These are phyloP conservation scores for Latrodectus elegans DNA, from an alignment of 2,888 invertebrate species.

Conservation along the genomic window DNA sequence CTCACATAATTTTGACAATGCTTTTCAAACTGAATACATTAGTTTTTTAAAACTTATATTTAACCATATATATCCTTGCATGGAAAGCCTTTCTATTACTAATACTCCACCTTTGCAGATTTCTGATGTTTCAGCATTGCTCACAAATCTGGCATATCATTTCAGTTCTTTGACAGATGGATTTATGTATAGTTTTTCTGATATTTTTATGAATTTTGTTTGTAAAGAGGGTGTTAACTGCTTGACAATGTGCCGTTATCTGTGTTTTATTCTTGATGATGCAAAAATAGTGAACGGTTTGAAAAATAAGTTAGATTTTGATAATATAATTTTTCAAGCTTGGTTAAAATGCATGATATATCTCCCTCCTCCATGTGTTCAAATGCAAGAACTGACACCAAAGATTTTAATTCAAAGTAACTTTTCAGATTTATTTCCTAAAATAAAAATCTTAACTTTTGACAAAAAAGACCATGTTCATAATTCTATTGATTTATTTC, in stretches of 20 bases:
- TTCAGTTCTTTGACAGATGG: neutral
- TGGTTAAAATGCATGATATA: slow-evolving; percentile 45
- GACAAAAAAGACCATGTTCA: slow-evolving; percentile 2
- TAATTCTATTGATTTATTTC: slow-evolving; percentile 27
- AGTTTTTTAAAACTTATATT: slow-evolving; percentile 28
- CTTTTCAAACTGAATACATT: neutral
- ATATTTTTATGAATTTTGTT: slow-evolving; percentile 38
- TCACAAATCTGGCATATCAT: slow-evolving; percentile 25
- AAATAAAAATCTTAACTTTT: slow-evolving; percentile 19
- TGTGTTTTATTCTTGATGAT: slow-evolving; percentile 47
- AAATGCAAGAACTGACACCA: slow-evolving; percentile 35
- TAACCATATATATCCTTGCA: slow-evolving; percentile 40
- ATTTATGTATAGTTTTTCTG: slow-evolving; percentile 2
- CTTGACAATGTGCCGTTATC: slow-evolving; percentile 30
- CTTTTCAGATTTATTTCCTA: slow-evolving; percentile 19
- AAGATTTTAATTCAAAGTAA: slow-evolving; percentile 28
- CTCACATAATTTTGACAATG: slow-evolving; percentile 1
- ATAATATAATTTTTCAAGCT: slow-evolving; percentile 20
- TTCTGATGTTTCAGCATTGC: slow-evolving; percentile 35
- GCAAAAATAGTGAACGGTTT: slow-evolving; percentile 7
- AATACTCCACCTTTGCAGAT: slow-evolving; percentile 27
- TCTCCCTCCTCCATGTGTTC: slow-evolving; percentile 2
- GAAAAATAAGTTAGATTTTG: slow-evolving; percentile 13
- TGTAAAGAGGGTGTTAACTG: slow-evolving; percentile 25
- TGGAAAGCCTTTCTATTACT: slow-evolving; percentile 17